Base-by-base conservation (phyloP, 2,113 vertebrate genomes). In the Nematolebias whitei region DNA sequence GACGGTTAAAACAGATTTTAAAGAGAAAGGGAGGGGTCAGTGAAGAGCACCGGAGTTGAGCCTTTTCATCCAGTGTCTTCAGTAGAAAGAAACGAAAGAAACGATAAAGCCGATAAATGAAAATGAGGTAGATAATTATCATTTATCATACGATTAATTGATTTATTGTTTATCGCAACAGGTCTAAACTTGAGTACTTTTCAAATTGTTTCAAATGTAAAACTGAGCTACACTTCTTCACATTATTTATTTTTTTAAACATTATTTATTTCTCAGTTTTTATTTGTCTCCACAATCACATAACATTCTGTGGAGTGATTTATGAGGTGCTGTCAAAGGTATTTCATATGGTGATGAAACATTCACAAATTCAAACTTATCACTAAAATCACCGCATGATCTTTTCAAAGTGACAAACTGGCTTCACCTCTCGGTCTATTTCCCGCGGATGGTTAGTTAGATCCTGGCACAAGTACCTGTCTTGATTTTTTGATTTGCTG, bases 291-390 rank as follows among this genome's bases (percentile, higher is more conserved):
- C 41, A 51, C 71, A 80, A 64, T 72, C 68, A 63, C 40, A 51
- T 24, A 51, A 29, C 47, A 14, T 15, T 55, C 72, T 12, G 19
- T 35, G 24, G 62, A 78, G 52, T 86, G 82, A 90, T 87, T 85
- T 69, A 82, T 88, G 86, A 69, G 78, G 16, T 6, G 43, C 70
- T 67, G 78, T 79, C 76, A 80, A 41, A 39, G 41, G 54, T 45
- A 65, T 76, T 80, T 80, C 74, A 76, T 71, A 73, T 76, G 61
- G 60, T 63, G 18, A 53, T 22, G 48, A 15, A 57, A 63, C 67
- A 52, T 76, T 80, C 59, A 81, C 81, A 76, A 4, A 83, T 84
- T 74, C 32, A 79, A 67, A 45, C 18, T 19, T 43, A 58, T 72
- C 54, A 32, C 55, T 39, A 59, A 76, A 49, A 77, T 59, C 29